Conservation (phyloP, 2,888 invertebrate genomes). For the Melieria crassipennis region DNA sequence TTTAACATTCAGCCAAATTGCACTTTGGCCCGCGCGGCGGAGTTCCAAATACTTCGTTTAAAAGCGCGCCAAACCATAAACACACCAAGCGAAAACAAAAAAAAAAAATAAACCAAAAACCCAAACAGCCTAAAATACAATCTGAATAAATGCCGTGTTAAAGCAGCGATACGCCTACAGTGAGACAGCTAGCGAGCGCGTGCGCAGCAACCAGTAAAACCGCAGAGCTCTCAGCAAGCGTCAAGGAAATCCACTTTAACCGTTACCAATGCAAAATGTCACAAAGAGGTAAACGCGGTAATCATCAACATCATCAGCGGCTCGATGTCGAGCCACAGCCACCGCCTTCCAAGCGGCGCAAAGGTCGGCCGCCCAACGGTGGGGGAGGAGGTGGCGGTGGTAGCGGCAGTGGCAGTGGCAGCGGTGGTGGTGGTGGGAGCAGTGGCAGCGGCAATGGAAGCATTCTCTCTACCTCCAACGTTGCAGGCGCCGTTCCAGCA, state of each 20-base stretch:
- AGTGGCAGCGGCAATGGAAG: slow-evolving; percentile 26
- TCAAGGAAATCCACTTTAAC: slow-evolving; percentile 32
- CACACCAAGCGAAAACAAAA: not conserved
- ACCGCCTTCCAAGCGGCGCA: slow-evolving; percentile 79
- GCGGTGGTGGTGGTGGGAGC: slow-evolving; percentile 36
- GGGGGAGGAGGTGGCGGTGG: slow-evolving; percentile 45
- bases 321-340: slow-evolving; percentile 66
- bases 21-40: too few species aligned
- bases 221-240: not conserved
- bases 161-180: not conserved
- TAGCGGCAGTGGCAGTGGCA: slow-evolving; percentile 39
- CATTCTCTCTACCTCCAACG: slow-evolving; percentile 14
- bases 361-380: slow-evolving; percentile 73
- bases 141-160: slow-evolving; percentile 30
- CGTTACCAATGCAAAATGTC: slow-evolving; percentile 70
- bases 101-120: slow-evolving; percentile 12
- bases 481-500: slow-evolving; percentile 36
- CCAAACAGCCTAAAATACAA: slow-evolving; percentile 18
- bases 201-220: slow-evolving; percentile 3
- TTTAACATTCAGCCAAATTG: slow-evolving; percentile 3
- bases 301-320: slow-evolving; percentile 68
- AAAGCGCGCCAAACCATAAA: slow-evolving; percentile 2
- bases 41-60: not conserved
- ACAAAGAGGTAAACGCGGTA: slow-evolving; percentile 81
- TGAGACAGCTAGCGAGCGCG: not conserved